phyloP scores from a whole-genome alignment of 2,888 invertebrate species.

The Ferdinandea cuprea region DNA sequence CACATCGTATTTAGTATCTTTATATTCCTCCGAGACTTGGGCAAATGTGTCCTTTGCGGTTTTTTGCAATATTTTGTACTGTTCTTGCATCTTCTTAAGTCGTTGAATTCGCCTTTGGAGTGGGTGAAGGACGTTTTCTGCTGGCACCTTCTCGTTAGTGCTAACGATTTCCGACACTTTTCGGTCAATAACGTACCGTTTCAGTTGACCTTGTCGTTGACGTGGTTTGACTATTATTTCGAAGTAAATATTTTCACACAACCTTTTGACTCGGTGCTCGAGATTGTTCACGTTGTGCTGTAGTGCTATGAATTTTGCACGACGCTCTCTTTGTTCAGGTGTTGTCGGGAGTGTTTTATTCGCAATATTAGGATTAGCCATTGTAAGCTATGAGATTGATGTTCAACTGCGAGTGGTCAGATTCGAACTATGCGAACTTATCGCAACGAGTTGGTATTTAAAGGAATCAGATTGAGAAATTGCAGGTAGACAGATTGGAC shows the following conservation, averaged over 20 bases:
- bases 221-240: too few relatives aligned
- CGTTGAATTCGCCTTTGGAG: slow-evolving; percentile 7
- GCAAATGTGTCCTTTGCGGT: slow-evolving; percentile 4
- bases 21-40: slow-evolving; percentile 14
- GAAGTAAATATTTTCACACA: slow-evolving; percentile 17
- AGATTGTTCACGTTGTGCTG: slow-evolving; percentile 7
- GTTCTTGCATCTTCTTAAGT: slow-evolving; percentile 20
- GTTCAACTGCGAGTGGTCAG: too few relatives aligned
- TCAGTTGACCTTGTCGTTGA: not conserved
- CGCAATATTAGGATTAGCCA: slow-evolving; percentile 1
- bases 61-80: not conserved
- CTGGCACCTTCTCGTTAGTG: too few relatives aligned
- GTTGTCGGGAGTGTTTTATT: not conserved
- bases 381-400: not conserved
- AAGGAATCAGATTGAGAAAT: not conserved
- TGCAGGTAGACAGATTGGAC: not conserved
- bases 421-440: not conserved
- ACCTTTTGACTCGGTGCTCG: slow-evolving; percentile 1
- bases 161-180: not conserved
- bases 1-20: not conserved
- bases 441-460: not conserved
- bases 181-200: not conserved
- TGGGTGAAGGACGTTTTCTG: slow-evolving; percentile 5
- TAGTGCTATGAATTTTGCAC: not conserved
- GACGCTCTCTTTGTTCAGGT: not conserved